A percentile compares a stretch with the other conserved stretches of the same genome.
Evolutionary conservation across 1,140 invertebrate genomes (phyloP).

Genomic region (Thrips palmi): DNA sequence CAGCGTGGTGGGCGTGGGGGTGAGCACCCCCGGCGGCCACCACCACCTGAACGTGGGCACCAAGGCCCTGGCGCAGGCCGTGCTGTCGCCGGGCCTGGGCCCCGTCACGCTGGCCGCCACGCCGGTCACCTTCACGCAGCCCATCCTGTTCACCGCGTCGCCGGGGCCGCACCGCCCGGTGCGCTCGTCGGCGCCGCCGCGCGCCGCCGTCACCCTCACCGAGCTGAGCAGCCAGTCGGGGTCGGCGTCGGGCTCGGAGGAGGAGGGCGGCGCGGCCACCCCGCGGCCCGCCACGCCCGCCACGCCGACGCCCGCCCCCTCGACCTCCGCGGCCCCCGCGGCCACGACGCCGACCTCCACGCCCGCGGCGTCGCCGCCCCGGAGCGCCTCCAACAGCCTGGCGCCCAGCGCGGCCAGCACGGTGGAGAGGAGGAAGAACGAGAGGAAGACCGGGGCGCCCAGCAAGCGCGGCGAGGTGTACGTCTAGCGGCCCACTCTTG

Average conservation of each 20-base stretch:
- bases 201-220: no score
- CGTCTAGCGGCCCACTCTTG: slow-evolving; percentile 25
- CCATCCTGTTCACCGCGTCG: no score
- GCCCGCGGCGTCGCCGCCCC: slow-evolving; percentile 8
- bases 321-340: slow-evolving; percentile 17
- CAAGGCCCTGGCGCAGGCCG: slow-evolving; percentile 47
- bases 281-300: slow-evolving; percentile 25
- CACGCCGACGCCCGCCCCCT: slow-evolving; percentile 18
- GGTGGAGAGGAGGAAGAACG: slow-evolving; percentile 26
- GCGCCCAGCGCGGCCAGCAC: slow-evolving; percentile 20
- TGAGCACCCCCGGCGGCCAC: slow-evolving; percentile 13
- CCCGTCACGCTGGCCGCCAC: slow-evolving; percentile 31
- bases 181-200: no score
- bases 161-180: no score
- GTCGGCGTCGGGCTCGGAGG: slow-evolving; percentile 21
- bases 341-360: slow-evolving; percentile 15
- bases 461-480: slow-evolving; percentile 30
- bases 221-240: slow-evolving; percentile 25
- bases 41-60: slow-evolving; percentile 45
- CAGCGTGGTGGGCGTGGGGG: no score
- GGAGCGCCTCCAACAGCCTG: slow-evolving; percentile 15
- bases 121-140: slow-evolving; percentile 19
- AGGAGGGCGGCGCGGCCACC: slow-evolving; percentile 22
- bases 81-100: slow-evolving; percentile 36
- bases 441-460: slow-evolving; percentile 21